These are phyloP conservation scores for Balaeniceps rex DNA, from an alignment of 2,113 vertebrate species.

Conservation along the genomic window DNA sequence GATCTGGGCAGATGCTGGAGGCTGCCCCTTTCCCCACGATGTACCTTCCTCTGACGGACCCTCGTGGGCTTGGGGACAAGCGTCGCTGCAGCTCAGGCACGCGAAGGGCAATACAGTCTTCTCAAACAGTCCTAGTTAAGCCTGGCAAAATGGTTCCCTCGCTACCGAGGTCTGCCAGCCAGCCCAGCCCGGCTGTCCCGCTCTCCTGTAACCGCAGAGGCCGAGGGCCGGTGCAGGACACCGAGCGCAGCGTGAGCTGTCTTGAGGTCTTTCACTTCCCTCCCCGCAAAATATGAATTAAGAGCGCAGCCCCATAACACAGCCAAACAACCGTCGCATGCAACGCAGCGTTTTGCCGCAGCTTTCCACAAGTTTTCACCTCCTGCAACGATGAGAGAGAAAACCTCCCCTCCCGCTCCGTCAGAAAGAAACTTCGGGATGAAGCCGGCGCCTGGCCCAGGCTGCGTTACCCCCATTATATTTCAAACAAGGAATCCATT, in stretches of 20 bases:
- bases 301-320: background rate
- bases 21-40: background rate
- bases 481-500: background rate
- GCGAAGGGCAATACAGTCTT: rapidly evolving
- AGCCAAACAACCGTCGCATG: rapidly evolving
- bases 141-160: background rate
- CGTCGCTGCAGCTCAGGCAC: background rate
- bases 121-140: background rate
- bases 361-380: background rate
- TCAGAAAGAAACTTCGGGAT: background rate
- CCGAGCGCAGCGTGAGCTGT: rapidly evolving
- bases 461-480: background rate
- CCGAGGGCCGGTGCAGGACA: background rate
- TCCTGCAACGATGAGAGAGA: background rate
- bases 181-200: rapidly evolving
- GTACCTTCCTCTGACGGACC: background rate
- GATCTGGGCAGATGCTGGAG: background rate
- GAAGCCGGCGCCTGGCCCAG: background rate
- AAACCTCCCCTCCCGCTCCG: background rate
- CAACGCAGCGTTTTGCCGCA: rapidly evolving
- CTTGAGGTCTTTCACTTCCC: background rate
- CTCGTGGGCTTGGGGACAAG: rapidly evolving
- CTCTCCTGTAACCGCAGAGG: background rate
- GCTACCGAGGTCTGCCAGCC: background rate
- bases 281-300: background rate